These are phyloP conservation scores for Dicrostonyx torquatus DNA, from an alignment of 2,797 vertebrate genomes.

Conservation along the genomic window DNA sequence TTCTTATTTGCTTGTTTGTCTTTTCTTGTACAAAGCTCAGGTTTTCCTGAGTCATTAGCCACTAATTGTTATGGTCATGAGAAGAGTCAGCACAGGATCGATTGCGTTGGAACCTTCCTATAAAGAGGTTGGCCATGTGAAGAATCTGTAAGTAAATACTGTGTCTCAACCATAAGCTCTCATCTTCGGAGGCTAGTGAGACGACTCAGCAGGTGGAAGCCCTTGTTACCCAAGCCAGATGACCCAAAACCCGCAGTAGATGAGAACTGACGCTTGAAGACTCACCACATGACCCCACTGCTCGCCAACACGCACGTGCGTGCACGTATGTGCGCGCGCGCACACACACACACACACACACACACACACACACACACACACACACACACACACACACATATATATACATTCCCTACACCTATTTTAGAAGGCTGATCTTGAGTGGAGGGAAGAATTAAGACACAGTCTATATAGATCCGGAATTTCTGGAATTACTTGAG, in stretches of 20 bases:
- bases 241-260: neutral
- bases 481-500: neutral
- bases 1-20: constrained; percentile 35
- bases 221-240: neutral
- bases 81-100: neutral
- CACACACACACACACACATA: neutral
- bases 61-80: neutral
- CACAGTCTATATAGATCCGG: neutral
- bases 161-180: neutral
- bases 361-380: neutral
- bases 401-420: too few relatives aligned
- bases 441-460: constrained; percentile 9
- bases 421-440: neutral
- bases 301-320: too few relatives aligned
- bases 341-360: neutral
- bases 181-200: neutral
- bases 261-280: neutral
- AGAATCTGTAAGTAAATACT: constrained; percentile 17
- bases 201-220: neutral
- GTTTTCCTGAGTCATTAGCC: neutral
- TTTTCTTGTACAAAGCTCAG: constrained; percentile 40
- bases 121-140: neutral
- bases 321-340: too few relatives aligned
- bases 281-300: accelerated
- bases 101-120: neutral